Evolutionary conservation across 2,797 vertebrate genomes (phyloP), one percentile per base, ranked within the genome.

Genomic region (Pseudochaenichthys georgianus): DNA sequence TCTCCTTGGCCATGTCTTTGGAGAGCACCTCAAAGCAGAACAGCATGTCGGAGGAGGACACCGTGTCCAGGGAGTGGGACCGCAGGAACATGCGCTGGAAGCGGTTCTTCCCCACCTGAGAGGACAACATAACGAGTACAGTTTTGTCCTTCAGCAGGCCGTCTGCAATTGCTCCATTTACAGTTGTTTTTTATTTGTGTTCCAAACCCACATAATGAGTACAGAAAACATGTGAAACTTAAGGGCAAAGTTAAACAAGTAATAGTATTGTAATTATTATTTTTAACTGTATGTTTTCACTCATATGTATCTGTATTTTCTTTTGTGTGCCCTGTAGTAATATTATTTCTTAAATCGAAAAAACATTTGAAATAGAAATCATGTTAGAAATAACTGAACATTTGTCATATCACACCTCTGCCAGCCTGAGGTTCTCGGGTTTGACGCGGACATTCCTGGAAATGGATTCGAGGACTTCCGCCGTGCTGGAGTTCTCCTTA

Each of bases 21-120:
- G 97, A 97, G 7, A 98, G 91, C 79, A 99, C 94, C 93, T 99
- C 98, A 6, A 99, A 99, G 92, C 98, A 99, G 88, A 99, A 96
- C 72, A 99, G 93, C 87, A 93, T 94, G 75, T 99, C 97, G 0
- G 95, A 93, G 1, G 98, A 93, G 0, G 97, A 96, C 73, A 99
- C 95, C 0, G 93, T 93, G 81, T 99, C 98, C 89, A 99, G 90
- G 0, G 97, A 97, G 63, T 97, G 95, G 50, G 97, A 96, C 0
- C 97, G 96, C 81, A 95, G 87, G 89, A 99, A 98, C 65, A 96
- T 88, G 43, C 95, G 96, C 55, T 97, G 96, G 85, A 99, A 97
- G 23, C 96, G 95, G 73, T 95, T 97, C 89, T 98, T 99, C 66
- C 93, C 93, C 75, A 99, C 97, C 98, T 99, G 46, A 57, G 38